phyloP scores from a whole-genome alignment of 2,797 vertebrate genomes.

The Coregonus ussuriensis region DNA sequence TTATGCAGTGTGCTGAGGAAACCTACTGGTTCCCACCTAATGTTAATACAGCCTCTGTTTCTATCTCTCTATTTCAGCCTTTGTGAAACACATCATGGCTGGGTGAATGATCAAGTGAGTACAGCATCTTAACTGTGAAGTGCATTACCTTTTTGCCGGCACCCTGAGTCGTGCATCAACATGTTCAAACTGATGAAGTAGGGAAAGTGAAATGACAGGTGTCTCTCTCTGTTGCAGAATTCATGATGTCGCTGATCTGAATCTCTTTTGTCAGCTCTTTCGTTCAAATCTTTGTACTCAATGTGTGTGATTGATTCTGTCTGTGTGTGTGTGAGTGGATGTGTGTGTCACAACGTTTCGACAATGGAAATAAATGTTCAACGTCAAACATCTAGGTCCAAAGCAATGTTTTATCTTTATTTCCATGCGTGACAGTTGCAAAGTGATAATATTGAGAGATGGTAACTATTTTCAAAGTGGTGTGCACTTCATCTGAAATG shows the following conservation, averaged over 20 bases:
- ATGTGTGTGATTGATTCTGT: background rate
- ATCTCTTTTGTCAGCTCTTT: background rate
- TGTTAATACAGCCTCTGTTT: background rate
- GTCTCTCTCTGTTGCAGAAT: background rate
- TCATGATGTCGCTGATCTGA: background rate
- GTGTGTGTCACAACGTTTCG: background rate
- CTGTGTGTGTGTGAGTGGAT: background rate
- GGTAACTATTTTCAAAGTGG: background rate
- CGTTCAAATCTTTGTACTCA: background rate
- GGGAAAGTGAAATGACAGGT: background rate
- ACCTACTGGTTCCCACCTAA: background rate
- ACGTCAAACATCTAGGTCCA: background rate
- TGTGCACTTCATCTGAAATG: background rate
- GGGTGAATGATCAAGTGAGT: background rate
- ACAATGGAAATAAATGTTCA: background rate
- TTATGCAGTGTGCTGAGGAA: background rate
- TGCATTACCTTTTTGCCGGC: background rate
- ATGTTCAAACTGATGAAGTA: background rate
- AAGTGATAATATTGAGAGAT: background rate
- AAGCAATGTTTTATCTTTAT: background rate
- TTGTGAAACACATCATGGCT: conserved; percentile 13
- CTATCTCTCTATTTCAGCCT: conserved; percentile 3
- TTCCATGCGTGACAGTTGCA: background rate
- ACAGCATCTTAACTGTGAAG: background rate
- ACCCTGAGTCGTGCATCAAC: background rate